These are phyloP conservation scores for Diplodus puntazzo DNA, from an alignment of 2,797 vertebrate species.

Conservation along the genomic window DNA sequence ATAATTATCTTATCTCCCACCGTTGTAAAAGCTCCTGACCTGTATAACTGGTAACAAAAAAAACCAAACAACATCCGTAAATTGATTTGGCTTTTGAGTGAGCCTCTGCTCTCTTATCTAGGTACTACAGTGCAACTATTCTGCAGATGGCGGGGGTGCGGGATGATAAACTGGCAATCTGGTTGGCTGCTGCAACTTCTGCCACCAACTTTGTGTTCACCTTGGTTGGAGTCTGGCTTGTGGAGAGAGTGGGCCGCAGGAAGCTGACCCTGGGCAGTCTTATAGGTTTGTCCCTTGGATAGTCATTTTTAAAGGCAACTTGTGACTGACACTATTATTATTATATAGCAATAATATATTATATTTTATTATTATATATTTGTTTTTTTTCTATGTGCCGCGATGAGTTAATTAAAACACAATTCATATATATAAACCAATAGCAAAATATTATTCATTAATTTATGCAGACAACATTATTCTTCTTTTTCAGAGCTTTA, in stretches of 20 bases:
- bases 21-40: neutral
- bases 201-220: slow-evolving; percentile 98
- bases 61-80: no score
- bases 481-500: neutral
- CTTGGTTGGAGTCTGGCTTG: slow-evolving; percentile 94
- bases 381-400: no score
- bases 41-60: neutral
- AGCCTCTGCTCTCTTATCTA: slow-evolving; percentile 55
- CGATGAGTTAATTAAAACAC: no score
- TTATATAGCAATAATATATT: no score
- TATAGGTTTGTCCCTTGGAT: slow-evolving; percentile 83
- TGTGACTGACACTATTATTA: neutral
- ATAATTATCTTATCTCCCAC: neutral
- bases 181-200: slow-evolving; percentile 93
- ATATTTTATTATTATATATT: no score
- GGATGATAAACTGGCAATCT: slow-evolving; percentile 93
- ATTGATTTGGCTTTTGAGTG: neutral
- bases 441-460: no score
- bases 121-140: slow-evolving; percentile 99
- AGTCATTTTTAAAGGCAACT: no score
- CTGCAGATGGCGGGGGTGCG: slow-evolving; percentile 97
- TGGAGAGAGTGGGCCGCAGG: slow-evolving; percentile 94
- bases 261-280: slow-evolving; percentile 94
- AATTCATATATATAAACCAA: no score
- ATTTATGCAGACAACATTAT: neutral